These are phyloP conservation scores for Megathymus violae DNA, from an alignment of 1,140 invertebrate species.

Conservation along the genomic window DNA sequence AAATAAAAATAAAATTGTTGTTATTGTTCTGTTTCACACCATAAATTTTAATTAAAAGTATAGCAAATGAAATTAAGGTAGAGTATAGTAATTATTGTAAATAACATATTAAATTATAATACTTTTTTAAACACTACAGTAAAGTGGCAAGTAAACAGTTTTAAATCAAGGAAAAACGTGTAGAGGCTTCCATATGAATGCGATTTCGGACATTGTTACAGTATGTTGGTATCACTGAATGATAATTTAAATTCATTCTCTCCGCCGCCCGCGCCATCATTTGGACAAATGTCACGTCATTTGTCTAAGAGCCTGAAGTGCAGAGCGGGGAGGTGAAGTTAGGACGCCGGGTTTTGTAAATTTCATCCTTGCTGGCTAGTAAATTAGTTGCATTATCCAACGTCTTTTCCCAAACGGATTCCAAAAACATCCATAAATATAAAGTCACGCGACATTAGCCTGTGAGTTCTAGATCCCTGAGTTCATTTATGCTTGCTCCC, in stretches of 20 bases:
- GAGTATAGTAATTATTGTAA: too few relatives aligned
- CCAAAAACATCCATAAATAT: constrained; percentile 69
- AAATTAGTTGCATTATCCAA: constrained; percentile 49
- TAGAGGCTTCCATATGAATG: constrained; percentile 52
- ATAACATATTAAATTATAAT: too few relatives aligned
- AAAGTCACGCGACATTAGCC: constrained; percentile 50
- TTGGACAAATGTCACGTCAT: constrained; percentile 84
- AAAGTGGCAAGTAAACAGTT: not conserved
- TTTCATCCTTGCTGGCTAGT: constrained; percentile 38
- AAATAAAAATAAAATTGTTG: too few relatives aligned
- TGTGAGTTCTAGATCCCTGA: constrained; percentile 48
- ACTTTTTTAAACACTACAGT: too few relatives aligned
- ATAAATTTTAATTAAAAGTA: too few relatives aligned
- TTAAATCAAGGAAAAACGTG: constrained; percentile 17
- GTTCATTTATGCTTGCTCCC: constrained; percentile 47
- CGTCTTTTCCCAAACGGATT: constrained; percentile 51
- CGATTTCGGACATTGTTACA: constrained; percentile 71
- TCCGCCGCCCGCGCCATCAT: constrained; percentile 84
- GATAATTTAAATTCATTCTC: constrained; percentile 86
- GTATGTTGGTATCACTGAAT: constrained; percentile 82
- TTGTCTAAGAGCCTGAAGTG: constrained; percentile 75
- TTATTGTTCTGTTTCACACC: too few relatives aligned
- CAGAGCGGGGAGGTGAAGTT: constrained; percentile 52
- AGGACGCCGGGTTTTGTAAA: constrained; percentile 35
- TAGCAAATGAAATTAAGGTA: too few relatives aligned